A percentile compares a stretch with the other conserved stretches of the same genome.
Conservation (phyloP, 1,140 invertebrate genomes). For the Chrysoperla carnea region DNA sequence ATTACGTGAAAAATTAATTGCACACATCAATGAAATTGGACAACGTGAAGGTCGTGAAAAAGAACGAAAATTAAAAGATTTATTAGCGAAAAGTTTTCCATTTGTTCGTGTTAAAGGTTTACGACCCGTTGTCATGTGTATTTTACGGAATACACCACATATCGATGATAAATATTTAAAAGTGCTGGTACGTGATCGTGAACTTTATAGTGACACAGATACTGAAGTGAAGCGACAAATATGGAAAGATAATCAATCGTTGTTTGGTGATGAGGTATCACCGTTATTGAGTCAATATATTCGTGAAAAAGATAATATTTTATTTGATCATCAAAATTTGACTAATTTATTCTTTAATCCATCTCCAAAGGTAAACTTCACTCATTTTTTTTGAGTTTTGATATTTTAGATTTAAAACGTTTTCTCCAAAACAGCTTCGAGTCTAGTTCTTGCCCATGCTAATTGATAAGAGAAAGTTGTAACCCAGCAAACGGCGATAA, state of each 20-base stretch:
- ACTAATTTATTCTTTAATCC: constrained; percentile 77
- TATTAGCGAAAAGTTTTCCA: constrained; percentile 84
- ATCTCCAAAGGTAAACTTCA: constrained; percentile 58
- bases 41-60: constrained; percentile 55
- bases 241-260: constrained; percentile 92
- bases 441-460: too few relatives aligned
- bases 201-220: constrained; percentile 85
- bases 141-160: constrained; percentile 80
- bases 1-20: constrained; percentile 71
- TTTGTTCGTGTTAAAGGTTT: constrained; percentile 80
- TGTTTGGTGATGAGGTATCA: constrained; percentile 95
- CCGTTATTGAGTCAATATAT: constrained; percentile 87
- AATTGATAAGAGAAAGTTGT: too few relatives aligned
- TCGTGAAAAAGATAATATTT: constrained; percentile 76
- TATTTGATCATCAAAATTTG: constrained; percentile 84
- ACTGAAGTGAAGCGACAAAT: constrained; percentile 95
- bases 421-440: too few relatives aligned
- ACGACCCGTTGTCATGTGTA: constrained; percentile 91
- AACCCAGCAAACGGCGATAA: too few relatives aligned
- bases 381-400: too few relatives aligned
- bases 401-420: constrained; percentile 1
- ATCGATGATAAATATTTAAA: constrained; percentile 87
- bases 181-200: constrained; percentile 74
- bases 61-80: constrained; percentile 76
- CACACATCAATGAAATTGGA: constrained; percentile 77